phyloP scores from a whole-genome alignment of 2,888 invertebrate species.

The Folsomia manolachei region DNA sequence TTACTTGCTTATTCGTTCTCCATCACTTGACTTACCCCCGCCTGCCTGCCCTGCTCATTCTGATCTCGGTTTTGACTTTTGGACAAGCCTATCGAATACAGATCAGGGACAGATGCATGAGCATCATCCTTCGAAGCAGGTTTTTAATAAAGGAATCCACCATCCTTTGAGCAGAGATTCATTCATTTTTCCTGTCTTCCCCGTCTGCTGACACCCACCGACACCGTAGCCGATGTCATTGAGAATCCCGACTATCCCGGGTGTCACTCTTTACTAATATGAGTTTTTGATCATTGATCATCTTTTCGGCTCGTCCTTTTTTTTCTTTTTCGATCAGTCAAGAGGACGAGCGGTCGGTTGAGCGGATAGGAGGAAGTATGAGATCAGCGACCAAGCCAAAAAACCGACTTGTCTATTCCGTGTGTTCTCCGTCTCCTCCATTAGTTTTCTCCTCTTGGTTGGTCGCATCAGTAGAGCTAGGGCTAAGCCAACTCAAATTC shows the following conservation, averaged over 20 bases:
- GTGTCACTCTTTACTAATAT: slow-evolving; percentile 24
- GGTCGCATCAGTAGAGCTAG: background rate
- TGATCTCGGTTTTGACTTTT: background rate
- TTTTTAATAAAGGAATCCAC: slow-evolving; percentile 6
- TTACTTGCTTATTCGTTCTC: too few species aligned
- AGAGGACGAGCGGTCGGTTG: background rate
- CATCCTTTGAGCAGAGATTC: background rate
- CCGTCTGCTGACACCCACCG: too few species aligned
- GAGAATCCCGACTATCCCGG: slow-evolving; percentile 20
- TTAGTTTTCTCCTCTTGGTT: background rate
- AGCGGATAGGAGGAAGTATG: too few species aligned
- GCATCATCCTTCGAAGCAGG: slow-evolving; percentile 4
- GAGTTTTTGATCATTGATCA: slow-evolving; percentile 31
- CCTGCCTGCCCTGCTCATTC: background rate
- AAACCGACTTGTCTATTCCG: background rate
- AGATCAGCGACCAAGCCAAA: background rate
- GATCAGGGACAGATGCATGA: slow-evolving; percentile 17
- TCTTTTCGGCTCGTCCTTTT: slow-evolving; percentile 12
- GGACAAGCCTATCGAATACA: slow-evolving; percentile 13
- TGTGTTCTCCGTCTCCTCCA: background rate
- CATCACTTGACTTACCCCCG: too few species aligned
- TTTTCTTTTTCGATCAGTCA: background rate
- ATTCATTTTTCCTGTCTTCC: slow-evolving; percentile 7
- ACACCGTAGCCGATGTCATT: slow-evolving; percentile 20
- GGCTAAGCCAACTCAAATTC: background rate